Base-by-base conservation (phyloP, 23 tunicate genomes). In the Diplosoma virens region DNA sequence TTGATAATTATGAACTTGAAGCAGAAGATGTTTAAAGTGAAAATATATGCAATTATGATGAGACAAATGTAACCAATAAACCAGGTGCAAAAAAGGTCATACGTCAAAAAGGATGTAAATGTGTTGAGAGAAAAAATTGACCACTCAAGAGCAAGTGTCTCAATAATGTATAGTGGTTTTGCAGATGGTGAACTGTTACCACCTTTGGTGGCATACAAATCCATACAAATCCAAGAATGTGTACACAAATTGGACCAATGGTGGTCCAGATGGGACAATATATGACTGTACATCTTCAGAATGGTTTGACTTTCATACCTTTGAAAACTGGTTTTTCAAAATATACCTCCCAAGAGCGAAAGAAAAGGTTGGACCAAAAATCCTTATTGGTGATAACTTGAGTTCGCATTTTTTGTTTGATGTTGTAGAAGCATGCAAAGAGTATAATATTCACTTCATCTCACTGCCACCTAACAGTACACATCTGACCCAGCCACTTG, bases 21-120 rank as follows among this genome's bases (percentile, higher is more conserved):
- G 61, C 35, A 21, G 24, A 35, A 34, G 26, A 67, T 35, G 61
- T 72, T 31, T 36, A 24, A 47, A 3, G 17, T 23, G 60, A 47
- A 47, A 76, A 56, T 58, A 58, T 76, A 11, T 56, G 47, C 33
- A 76, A 76, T 76, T 56, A 18, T 28, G 81, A 76, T 76, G 81
- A 72, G 35, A 72, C 78, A 3, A 72, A 72, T 37, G 34, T 72
- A 23, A 72, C 78, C 33, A 47, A 72, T 48, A 33, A 72, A 25
- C 78, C 78, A 20, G 81, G 61, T 4, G 14, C 61, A 20, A 72
- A 72, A 47, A 72, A 72, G 18, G 34, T 72, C 34, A 50, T 72
- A 47, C 6, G 61, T 23, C 34, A 24, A 16, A 47, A 48, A 47
- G 60, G 78, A 26, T 14, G 14, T 3, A 72, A 72, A 48, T 61